Percentiles rank a stretch among this genome's conserved stretches.
phyloP scores from a whole-genome alignment of 2,113 vertebrate species.

The Syngnathoides biaculeatus region DNA sequence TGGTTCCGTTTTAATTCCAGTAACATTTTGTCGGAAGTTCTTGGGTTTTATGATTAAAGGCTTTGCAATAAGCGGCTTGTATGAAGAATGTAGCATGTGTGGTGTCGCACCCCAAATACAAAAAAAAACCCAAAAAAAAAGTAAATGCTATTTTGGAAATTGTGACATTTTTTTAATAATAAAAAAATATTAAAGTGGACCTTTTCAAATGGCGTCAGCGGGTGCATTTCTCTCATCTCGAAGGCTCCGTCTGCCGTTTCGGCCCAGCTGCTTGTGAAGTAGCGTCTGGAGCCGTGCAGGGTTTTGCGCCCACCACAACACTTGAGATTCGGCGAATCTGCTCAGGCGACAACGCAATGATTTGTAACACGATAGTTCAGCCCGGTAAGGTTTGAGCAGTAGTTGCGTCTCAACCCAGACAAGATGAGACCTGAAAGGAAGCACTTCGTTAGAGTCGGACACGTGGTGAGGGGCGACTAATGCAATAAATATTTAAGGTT shows the following conservation, averaged over 20 bases:
- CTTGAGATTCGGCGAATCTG: neutral
- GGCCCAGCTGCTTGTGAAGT: conserved; percentile 54
- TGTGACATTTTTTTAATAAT: conserved; percentile 18
- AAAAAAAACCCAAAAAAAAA: conserved; percentile 49
- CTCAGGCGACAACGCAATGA: conserved; percentile 5
- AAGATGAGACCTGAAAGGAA: conserved; percentile 32
- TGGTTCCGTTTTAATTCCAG: neutral
- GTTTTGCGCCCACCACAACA: conserved; percentile 4
- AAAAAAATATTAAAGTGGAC: conserved; percentile 22
- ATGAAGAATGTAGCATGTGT: conserved; percentile 52
- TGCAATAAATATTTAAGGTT: neutral
- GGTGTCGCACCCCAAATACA: conserved; percentile 34
- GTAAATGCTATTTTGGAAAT: conserved; percentile 18
- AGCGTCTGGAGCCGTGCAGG: conserved; percentile 55
- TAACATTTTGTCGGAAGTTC: conserved; percentile 49
- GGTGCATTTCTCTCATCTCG: conserved; percentile 4
- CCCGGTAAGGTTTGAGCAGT: conserved; percentile 2
- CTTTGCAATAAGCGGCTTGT: conserved; percentile 45
- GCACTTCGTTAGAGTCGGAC: conserved; percentile 10
- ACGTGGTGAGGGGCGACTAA: too few relatives aligned
- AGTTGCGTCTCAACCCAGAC: conserved; percentile 18
- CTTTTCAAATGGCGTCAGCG: neutral
- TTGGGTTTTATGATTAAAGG: conserved; percentile 47
- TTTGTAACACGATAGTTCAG: conserved; percentile 46
- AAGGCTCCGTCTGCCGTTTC: conserved; percentile 26